Base-by-base conservation (phyloP, 2,797 vertebrate species). In the Aythya fuligula region DNA sequence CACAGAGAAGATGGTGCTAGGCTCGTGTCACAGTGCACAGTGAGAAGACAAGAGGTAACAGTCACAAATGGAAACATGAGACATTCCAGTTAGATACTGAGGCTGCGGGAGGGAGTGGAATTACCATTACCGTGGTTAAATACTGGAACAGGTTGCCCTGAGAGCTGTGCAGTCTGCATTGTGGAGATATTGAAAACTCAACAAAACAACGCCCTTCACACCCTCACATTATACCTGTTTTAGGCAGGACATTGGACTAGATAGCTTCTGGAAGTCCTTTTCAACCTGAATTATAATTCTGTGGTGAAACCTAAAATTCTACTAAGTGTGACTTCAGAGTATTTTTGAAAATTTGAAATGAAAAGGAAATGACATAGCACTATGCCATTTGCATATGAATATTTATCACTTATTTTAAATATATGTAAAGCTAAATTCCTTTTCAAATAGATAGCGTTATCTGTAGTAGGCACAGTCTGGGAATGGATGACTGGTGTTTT, bases 61-160 rank as follows among this genome's bases (percentile, higher is more conserved):
- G 12, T 53, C 39, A 83, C 38, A 89, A 69, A 53, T n/a, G 5
- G 17, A 85, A 53, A 70, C 6, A n/a, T 16, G 4, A 69, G 45
- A 85, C 30, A 64, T 71, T 65, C 57, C 32, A 34, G 18, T 34
- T 22, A 65, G 19, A 27, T 73, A 49, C 18, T 58, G 1, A 0
- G 11, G 14, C 11, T 13, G 13, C 1, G 2, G 4, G 2, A 2
- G 11, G 5, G 27, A 27, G 5, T 13, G 16, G 17, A 66, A 62
- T 28, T 25, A 39, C 21, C 8, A 21, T 12, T 30, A 45, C 18
- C 5, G 11, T 58, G 21, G 13, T 65, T 71, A 45, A 82, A 75
- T 11, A 24, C 0, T 3, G 32, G 38, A 74, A 30, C 28, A 58
- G 27, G 27, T 17, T 75, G 9, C 32, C 25, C 21, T 58, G 28